Base-by-base conservation (phyloP, 2,888 invertebrate genomes). In the Drosophila percnosoma region DNA sequence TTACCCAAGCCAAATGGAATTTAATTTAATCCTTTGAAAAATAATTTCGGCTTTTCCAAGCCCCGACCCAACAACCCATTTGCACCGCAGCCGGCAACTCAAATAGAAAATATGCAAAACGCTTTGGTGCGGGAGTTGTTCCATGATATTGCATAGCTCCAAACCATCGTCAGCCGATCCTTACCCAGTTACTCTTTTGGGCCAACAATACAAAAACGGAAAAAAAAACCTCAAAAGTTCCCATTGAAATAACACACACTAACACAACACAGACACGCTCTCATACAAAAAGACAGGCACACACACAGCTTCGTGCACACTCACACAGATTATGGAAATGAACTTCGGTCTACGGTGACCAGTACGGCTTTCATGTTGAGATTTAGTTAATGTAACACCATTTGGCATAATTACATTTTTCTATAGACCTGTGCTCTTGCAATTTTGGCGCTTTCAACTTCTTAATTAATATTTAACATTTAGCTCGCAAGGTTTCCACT, bases 11-110 rank as follows among this genome's bases (percentile, higher is more conserved):
- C 80, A 66, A 87, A 78, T 73, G 78, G 82, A 87, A 84, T 84
- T 84, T 84, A 87, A 87, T 84, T 84, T 84, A 84, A 84, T 84
- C 83, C 87, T 84, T 83, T 84, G 75, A 72, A 77, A 78, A 80
- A 80, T 78, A 78, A 80, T 80, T 75, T 78, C 51, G 69, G 68
- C 66, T 48, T 73, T 77, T 52, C 59, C 57, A 21, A n/a, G 34
- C 53, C 48, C 0, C 38, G 18, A 21, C 18, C 21, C 21, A n/a
- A 36, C 29, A 18, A 6, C 51, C 24, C 7, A 29, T 31, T 40
- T 13, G n/a, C 40, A 13, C 42, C 34, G 5, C 34, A 31, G 18
- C 27, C n/a, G 29, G 27, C 63, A 60, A 67, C 54, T 51, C 40
- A 72, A 75, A 70, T 64, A 34, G 62, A 61, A 70, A 76, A 79